These are phyloP conservation scores for Yasuhikotakia modesta DNA, from an alignment of 2,797 vertebrate species.

Conservation along the genomic window DNA sequence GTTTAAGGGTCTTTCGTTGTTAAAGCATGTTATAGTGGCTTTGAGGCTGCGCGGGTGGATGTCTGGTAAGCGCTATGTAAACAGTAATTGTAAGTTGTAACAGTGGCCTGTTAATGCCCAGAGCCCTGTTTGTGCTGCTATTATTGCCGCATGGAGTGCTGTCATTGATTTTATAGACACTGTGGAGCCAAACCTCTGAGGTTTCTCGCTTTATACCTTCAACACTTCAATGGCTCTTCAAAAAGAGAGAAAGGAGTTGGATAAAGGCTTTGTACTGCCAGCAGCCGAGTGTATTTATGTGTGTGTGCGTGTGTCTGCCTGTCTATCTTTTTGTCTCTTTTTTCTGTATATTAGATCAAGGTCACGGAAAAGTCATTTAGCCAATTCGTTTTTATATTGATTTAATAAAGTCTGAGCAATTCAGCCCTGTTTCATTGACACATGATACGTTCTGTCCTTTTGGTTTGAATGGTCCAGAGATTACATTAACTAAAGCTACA, in stretches of 20 bases:
- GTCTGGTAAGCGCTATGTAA: constrained; percentile 53
- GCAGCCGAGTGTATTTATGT: constrained; percentile 45
- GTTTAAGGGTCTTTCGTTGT: neutral
- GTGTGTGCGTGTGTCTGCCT: constrained; percentile 43
- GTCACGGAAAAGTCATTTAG: constrained; percentile 2
- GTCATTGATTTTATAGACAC: constrained; percentile 60
- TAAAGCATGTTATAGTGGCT: constrained; percentile 30
- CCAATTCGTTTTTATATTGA: neutral
- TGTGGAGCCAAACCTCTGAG: constrained; percentile 55
- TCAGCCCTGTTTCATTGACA: neutral
- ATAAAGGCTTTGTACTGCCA: constrained; percentile 55
- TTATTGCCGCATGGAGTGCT: constrained; percentile 55
- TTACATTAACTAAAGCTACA: constrained; percentile 23
- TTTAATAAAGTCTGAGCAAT: constrained; percentile 2
- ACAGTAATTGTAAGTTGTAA: constrained; percentile 51
- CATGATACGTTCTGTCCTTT: neutral
- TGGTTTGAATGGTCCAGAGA: neutral
- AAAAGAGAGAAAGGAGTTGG: constrained; percentile 54
- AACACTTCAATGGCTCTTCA: constrained; percentile 60
- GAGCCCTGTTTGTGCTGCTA: constrained; percentile 52
- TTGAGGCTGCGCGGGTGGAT: constrained; percentile 25
- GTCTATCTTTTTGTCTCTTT: constrained; percentile 5
- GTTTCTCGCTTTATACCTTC: constrained; percentile 57
- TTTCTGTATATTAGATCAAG: constrained; percentile 26
- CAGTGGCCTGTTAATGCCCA: constrained; percentile 53